Evolutionary conservation across 1,140 invertebrate genomes (phyloP).

Genomic region (Drosophila sp.): DNA sequence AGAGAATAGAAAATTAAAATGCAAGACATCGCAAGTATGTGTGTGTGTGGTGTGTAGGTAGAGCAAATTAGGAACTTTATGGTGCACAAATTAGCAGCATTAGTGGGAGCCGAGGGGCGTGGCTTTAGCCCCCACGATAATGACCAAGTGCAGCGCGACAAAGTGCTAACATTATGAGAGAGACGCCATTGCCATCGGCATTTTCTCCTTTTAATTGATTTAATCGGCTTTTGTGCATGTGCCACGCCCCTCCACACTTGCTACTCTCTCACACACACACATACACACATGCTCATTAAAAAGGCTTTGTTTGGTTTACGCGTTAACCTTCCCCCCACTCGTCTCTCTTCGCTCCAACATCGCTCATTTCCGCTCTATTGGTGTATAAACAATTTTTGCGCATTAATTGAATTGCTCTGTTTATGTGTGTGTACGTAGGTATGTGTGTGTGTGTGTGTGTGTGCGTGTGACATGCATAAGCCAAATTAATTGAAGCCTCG

Average conservation of each 20-base stretch:
- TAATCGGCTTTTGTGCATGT: constrained; percentile 73
- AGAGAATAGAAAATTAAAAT: constrained; percentile 3
- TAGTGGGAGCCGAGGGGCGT: constrained; percentile 18
- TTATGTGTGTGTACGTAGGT: constrained; percentile 29
- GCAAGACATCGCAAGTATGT: not conserved
- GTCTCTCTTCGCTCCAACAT: constrained; percentile 28
- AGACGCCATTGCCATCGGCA: constrained; percentile 45
- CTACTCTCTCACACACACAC: not conserved
- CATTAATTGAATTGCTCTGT: constrained; percentile 75
- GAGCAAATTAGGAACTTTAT: constrained; percentile 46
- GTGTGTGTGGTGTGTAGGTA: constrained; percentile 3
- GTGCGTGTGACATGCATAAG: constrained; percentile 74
- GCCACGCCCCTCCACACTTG: constrained; percentile 47
- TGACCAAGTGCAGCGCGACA: constrained; percentile 62
- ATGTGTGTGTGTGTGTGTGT: constrained; percentile 17
- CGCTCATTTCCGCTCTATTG: constrained; percentile 75
- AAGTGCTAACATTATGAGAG: constrained; percentile 63
- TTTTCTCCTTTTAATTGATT: constrained; percentile 80
- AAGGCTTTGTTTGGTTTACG: constrained; percentile 48
- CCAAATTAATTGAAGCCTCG: constrained; percentile 78
- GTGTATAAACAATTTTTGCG: constrained; percentile 81
- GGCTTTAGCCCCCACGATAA: constrained; percentile 40
- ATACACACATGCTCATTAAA: constrained; percentile 63
- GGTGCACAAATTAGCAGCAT: constrained; percentile 69
- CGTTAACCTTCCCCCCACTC: constrained; percentile 6